phyloP scores from a whole-genome alignment of 2,888 invertebrate genomes.

The Didymodactylos carnosus region DNA sequence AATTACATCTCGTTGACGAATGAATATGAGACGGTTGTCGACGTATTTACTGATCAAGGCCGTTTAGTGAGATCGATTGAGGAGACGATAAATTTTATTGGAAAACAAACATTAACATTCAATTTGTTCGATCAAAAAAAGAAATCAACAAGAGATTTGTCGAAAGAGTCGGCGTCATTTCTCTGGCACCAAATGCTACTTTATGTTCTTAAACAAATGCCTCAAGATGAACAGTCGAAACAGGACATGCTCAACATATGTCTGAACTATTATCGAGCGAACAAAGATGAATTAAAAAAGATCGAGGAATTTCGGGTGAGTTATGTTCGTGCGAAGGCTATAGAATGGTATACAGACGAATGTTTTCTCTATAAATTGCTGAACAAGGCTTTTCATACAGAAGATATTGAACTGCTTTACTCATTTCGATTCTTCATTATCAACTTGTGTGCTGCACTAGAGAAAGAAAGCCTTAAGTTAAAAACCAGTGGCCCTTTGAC shows the following conservation, averaged over 20 bases:
- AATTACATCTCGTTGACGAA: not conserved
- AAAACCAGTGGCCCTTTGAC: not conserved
- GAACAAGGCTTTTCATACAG: not conserved
- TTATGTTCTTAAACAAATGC: not conserved
- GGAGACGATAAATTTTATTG: not conserved
- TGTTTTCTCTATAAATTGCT: not conserved
- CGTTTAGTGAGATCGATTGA: not conserved
- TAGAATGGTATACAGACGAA: not conserved
- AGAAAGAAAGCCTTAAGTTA: not conserved
- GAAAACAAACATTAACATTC: not conserved
- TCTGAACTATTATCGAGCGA: not conserved
- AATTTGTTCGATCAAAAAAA: not conserved
- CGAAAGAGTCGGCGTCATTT: not conserved
- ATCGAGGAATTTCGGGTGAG: not conserved
- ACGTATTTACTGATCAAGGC: not conserved
- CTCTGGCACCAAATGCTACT: not conserved
- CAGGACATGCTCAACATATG: not conserved
- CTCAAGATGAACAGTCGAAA: not conserved
- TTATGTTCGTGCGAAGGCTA: not conserved
- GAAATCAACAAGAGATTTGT: not conserved
- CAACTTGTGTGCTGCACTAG: not conserved
- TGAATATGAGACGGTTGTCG: not conserved
- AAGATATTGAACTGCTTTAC: not conserved
- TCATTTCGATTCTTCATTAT: not conserved
- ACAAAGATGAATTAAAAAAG: not conserved